These are phyloP conservation scores for Pachymerium ferrugineum DNA, from an alignment of 2,888 invertebrate species.

Conservation along the genomic window DNA sequence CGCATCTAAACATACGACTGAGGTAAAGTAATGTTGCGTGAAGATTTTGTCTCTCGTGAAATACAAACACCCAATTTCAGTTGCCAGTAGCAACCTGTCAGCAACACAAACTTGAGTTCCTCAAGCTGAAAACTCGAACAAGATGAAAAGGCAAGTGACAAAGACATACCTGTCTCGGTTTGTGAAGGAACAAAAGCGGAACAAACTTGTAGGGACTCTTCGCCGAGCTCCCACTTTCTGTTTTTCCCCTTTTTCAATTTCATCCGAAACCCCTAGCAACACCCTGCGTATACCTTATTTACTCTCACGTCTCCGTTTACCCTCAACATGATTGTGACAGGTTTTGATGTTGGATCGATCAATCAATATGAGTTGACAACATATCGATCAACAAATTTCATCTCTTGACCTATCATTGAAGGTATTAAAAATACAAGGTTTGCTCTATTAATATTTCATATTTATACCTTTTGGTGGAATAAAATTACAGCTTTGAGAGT, in stretches of 20 bases:
- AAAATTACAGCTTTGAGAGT: neutral
- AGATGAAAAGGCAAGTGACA: neutral
- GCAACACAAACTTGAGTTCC: neutral
- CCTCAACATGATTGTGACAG: slow-evolving; percentile 15
- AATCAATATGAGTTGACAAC: slow-evolving; percentile 24
- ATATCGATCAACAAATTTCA: slow-evolving; percentile 13
- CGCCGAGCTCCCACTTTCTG: neutral
- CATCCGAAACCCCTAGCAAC: slow-evolving; percentile 20
- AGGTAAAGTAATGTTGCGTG: slow-evolving; percentile 15
- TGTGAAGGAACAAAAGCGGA: neutral
- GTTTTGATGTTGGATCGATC: neutral
- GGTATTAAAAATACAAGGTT: neutral
- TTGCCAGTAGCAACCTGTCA: slow-evolving; percentile 11
- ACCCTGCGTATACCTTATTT: slow-evolving; percentile 1
- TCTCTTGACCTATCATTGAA: neutral
- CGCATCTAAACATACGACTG: neutral
- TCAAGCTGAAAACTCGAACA: slow-evolving; percentile 1
- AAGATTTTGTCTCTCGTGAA: neutral
- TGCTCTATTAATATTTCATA: neutral
- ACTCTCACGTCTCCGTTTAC: neutral
- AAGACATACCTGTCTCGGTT: neutral
- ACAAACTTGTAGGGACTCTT: neutral
- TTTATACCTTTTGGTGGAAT: neutral
- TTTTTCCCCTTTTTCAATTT: neutral
- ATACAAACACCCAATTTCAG: neutral